phyloP scores from a whole-genome alignment of 2,888 invertebrate genomes.

The Patella depressa region DNA sequence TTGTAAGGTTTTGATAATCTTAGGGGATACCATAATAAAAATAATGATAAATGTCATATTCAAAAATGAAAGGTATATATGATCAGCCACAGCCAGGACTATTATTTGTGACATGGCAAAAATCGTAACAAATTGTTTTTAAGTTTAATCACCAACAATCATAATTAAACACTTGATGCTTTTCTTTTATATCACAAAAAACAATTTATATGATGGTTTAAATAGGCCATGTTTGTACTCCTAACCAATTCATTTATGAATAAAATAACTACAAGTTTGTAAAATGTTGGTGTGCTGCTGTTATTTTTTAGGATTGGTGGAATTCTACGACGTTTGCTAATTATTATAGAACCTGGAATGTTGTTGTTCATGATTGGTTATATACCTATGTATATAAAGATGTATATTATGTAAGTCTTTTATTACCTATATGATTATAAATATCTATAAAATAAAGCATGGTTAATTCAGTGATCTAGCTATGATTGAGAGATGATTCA shows the following conservation, averaged over 20 bases:
- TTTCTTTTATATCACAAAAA: too few species aligned
- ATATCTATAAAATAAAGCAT: neutral
- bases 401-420: constrained; percentile 58
- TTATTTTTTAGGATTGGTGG: constrained; percentile 88
- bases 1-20: neutral
- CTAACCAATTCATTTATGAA: too few species aligned
- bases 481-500: neutral
- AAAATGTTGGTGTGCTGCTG: neutral
- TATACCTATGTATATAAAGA: constrained; percentile 91
- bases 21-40: too few species aligned
- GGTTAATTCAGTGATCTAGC: neutral
- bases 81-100: too few species aligned
- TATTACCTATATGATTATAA: neutral
- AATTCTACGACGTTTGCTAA: constrained; percentile 84
- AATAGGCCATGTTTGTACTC: too few species aligned
- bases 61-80: too few species aligned
- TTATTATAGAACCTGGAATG: constrained; percentile 95
- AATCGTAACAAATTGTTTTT: too few species aligned
- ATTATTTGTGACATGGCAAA: too few species aligned
- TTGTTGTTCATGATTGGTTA: constrained; percentile 94
- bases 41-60: too few species aligned
- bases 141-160: too few species aligned
- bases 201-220: too few species aligned
- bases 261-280: neutral
- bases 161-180: too few species aligned